Percentiles rank a stretch among this genome's conserved stretches.
Conservation (phyloP, 2,113 vertebrate species). For the Phyllopteryx taeniolatus region DNA sequence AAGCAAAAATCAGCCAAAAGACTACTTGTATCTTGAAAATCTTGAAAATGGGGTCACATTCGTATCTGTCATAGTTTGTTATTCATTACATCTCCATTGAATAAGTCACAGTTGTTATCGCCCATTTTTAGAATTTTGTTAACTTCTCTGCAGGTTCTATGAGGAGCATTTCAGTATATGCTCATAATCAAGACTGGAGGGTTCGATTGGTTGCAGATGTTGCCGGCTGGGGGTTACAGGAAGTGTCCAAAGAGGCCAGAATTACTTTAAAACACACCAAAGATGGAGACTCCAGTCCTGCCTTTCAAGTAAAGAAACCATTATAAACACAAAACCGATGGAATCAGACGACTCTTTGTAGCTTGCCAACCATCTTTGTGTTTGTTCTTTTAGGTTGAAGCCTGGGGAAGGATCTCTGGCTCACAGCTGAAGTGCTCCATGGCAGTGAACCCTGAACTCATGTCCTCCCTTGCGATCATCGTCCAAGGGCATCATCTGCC, state of each 20-base stretch:
- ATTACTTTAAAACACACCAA: constrained; percentile 53
- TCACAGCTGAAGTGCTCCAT: constrained; percentile 71
- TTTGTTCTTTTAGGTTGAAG: constrained; percentile 55
- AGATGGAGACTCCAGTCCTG: constrained; percentile 30
- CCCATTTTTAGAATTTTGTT: neutral
- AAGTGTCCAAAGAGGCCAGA: constrained; percentile 55
- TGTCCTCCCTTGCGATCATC: constrained; percentile 68
- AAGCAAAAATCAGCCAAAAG: no score
- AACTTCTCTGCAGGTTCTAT: constrained; percentile 48
- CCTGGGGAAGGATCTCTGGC: constrained; percentile 69
- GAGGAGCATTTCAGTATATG: constrained; percentile 41
- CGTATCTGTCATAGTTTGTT: no score
- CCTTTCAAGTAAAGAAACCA: constrained; percentile 53
- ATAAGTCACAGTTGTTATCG: no score
- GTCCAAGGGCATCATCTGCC: constrained; percentile 67
- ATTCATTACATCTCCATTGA: no score
- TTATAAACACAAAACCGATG: neutral
- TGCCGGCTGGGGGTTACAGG: constrained; percentile 45
- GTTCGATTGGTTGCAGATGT: constrained; percentile 45
- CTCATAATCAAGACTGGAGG: constrained; percentile 34
- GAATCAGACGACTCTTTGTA: neutral
- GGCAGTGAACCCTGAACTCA: constrained; percentile 70
- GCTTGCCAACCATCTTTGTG: constrained; percentile 3
- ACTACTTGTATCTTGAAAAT: no score
- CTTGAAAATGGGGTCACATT: no score